Percentiles rank a stretch among this genome's conserved stretches.
Conservation (phyloP, 2,888 invertebrate genomes). For the Hirtodrosophila cameraria region DNA sequence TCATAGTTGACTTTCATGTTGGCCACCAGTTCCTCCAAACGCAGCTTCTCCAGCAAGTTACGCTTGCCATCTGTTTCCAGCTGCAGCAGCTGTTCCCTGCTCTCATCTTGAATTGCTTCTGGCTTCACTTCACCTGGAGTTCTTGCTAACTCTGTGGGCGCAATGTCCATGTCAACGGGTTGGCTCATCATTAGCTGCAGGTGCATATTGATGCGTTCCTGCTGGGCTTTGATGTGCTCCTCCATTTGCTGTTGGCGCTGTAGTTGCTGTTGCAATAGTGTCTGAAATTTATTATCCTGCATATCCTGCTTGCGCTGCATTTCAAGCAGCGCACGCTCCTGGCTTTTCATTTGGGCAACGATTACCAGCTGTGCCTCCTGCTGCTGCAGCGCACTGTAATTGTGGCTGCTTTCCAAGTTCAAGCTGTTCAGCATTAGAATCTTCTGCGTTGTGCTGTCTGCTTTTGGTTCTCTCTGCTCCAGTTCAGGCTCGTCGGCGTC, state of each 20-base stretch:
- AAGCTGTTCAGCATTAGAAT: conserved; percentile 75
- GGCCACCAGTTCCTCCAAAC: conserved; percentile 83
- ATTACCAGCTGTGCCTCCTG: conserved; percentile 82
- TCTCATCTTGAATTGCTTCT: conserved; percentile 9
- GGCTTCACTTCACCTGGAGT: neutral
- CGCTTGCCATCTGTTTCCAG: conserved; percentile 81
- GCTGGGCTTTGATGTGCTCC: conserved; percentile 82
- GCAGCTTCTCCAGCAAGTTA: conserved; percentile 81
- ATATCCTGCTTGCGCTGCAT: conserved; percentile 83
- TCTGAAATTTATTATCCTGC: conserved; percentile 82
- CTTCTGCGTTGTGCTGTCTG: conserved; percentile 58
- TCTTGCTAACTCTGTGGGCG: neutral
- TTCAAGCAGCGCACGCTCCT: conserved; percentile 81
- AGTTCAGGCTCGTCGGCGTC: conserved; percentile 44
- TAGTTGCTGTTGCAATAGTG: conserved; percentile 82
- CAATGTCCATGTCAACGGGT: conserved; percentile 49
- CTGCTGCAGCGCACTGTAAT: conserved; percentile 78
- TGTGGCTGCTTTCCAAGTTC: conserved; percentile 78
- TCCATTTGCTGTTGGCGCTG: conserved; percentile 82
- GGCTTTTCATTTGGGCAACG: conserved; percentile 82
- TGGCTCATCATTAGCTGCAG: conserved; percentile 83
- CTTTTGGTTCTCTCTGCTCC: conserved; percentile 1
- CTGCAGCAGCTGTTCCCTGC: conserved; percentile 62
- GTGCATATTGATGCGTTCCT: conserved; percentile 83
- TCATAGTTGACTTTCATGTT: conserved; percentile 83